Evolutionary conservation across 2,113 vertebrate genomes (phyloP).

Genomic region (Serinus canaria): DNA sequence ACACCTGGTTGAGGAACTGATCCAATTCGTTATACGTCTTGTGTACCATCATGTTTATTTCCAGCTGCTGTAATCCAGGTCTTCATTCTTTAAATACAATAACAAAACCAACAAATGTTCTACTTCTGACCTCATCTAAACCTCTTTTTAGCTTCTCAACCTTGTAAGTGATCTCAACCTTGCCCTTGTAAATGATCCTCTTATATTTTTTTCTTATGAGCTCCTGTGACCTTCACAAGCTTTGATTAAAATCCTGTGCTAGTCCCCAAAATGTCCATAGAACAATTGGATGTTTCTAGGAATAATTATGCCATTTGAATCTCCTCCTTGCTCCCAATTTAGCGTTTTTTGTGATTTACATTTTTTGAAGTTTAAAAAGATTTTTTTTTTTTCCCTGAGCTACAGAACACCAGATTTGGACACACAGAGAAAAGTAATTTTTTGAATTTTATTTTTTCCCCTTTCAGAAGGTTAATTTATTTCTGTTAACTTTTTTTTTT

Average conservation of each 20-base stretch:
- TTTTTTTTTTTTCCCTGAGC: background rate
- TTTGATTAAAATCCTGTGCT: background rate
- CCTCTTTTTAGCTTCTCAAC: background rate
- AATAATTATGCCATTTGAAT: background rate
- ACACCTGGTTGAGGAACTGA: background rate
- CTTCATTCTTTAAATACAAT: background rate
- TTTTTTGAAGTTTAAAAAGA: background rate
- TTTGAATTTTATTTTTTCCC: background rate
- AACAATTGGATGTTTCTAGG: background rate
- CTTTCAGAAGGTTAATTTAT: background rate
- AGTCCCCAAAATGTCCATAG: background rate
- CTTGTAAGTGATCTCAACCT: background rate
- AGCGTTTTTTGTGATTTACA: background rate
- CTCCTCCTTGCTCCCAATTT: background rate
- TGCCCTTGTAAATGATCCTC: background rate
- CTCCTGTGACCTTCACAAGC: background rate
- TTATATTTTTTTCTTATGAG: background rate
- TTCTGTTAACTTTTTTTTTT: slow-evolving; percentile 51
- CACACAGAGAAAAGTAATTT: background rate
- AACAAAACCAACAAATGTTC: background rate
- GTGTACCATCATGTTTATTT: background rate
- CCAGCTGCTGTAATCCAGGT: background rate
- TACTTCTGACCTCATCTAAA: background rate
- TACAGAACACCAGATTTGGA: background rate
- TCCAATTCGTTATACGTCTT: background rate